Percentiles rank a stretch among this genome's conserved stretches.
These are phyloP conservation scores for Chirona hameri DNA, from an alignment of 2,888 invertebrate species.

Conservation along the genomic window DNA sequence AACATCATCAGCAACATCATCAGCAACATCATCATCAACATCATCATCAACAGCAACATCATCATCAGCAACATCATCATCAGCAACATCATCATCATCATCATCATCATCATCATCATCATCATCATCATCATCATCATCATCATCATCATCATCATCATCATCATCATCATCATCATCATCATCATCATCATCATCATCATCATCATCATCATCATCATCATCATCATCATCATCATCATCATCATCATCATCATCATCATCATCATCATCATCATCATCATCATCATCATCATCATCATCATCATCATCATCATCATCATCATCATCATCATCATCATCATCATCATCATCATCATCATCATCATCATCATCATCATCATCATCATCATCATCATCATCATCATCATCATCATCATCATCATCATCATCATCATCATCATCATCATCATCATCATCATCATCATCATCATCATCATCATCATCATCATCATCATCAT, in stretches of 20 bases:
- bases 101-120: conserved; percentile 22
- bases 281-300: conserved; percentile 22
- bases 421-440: conserved; percentile 10
- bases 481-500: conserved; percentile 22
- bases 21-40: no score
- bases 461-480: conserved; percentile 22
- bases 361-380: conserved; percentile 22
- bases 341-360: conserved; percentile 22
- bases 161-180: conserved; percentile 22
- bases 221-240: conserved; percentile 22
- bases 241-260: conserved; percentile 22
- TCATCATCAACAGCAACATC: no score
- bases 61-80: no score
- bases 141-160: conserved; percentile 22
- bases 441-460: conserved; percentile 10
- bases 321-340: conserved; percentile 22
- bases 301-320: conserved; percentile 22
- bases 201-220: conserved; percentile 22
- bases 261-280: conserved; percentile 22
- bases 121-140: conserved; percentile 9
- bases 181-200: conserved; percentile 22
- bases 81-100: no score
- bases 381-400: conserved; percentile 22
- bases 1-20: no score
- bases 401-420: conserved; percentile 22